phyloP scores from a whole-genome alignment of 2,113 vertebrate genomes.

The Corythaixoides concolor region DNA sequence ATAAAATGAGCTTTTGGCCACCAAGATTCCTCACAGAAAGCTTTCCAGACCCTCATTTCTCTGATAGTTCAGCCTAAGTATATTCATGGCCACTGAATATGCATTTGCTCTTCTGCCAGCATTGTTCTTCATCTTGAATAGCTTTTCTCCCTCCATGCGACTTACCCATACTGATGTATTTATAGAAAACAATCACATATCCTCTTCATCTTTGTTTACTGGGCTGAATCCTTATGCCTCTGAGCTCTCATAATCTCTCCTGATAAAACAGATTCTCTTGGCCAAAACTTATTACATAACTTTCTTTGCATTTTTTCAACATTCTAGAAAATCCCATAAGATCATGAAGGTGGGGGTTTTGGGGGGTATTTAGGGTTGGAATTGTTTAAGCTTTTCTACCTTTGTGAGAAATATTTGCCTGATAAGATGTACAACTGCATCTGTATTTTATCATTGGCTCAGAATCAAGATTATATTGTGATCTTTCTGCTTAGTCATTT shows the following conservation, averaged over 20 bases:
- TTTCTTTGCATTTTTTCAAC: not conserved
- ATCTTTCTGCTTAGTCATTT: not conserved
- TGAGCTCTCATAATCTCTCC: not conserved
- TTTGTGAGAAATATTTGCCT: not conserved
- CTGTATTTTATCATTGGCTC: not conserved
- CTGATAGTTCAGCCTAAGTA: not conserved
- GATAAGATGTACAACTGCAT: not conserved
- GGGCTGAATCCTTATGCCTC: not conserved
- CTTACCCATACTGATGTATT: not conserved
- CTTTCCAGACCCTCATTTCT: not conserved
- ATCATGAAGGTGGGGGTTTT: not conserved
- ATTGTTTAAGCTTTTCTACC: not conserved
- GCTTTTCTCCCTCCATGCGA: not conserved
- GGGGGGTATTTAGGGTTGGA: not conserved
- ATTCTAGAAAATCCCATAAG: not conserved
- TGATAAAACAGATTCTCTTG: not conserved
- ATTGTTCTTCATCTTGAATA: not conserved
- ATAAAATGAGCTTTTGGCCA: not conserved
- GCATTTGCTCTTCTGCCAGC: not conserved
- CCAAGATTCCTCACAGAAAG: not conserved
- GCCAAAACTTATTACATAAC: not conserved
- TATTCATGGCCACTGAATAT: not conserved
- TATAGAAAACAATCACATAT: constrained; percentile 16
- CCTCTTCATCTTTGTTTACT: not conserved
- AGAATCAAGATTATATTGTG: not conserved